These are phyloP conservation scores for Panurus biarmicus DNA, from an alignment of 2,113 vertebrate species.

Conservation along the genomic window DNA sequence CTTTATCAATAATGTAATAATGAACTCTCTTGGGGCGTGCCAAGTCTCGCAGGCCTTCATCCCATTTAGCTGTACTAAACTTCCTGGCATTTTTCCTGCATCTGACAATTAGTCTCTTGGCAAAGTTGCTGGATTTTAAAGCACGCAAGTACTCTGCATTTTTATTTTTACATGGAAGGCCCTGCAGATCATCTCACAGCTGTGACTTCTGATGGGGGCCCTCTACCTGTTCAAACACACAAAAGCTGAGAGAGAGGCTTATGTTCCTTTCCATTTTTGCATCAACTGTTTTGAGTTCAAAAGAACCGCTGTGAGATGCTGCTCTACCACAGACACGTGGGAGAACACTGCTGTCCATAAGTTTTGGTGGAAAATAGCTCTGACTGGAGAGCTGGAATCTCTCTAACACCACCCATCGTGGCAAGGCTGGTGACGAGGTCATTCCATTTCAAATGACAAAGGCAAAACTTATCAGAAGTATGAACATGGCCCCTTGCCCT, in stretches of 20 bases:
- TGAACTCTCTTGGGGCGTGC: slow-evolving; percentile 40
- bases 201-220: neutral
- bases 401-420: neutral
- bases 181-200: neutral
- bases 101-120: slow-evolving; percentile 45
- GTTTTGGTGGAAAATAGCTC: neutral
- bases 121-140: slow-evolving; percentile 8
- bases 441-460: neutral
- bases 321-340: neutral
- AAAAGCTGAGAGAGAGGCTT: neutral
- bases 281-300: neutral
- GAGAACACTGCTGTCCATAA: neutral
- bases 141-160: neutral
- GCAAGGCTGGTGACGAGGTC: neutral
- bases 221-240: neutral
- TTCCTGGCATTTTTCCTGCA: slow-evolving; percentile 35
- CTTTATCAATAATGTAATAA: slow-evolving; percentile 55
- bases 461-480: neutral
- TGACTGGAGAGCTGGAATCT: neutral
- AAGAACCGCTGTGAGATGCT: neutral
- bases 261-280: neutral
- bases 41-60: neutral
- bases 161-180: neutral
- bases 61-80: neutral
- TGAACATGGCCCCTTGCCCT: neutral